A percentile compares a stretch with the other conserved stretches of the same genome.
Conservation (phyloP, 2,113 vertebrate genomes). For the Panthera leo region DNA sequence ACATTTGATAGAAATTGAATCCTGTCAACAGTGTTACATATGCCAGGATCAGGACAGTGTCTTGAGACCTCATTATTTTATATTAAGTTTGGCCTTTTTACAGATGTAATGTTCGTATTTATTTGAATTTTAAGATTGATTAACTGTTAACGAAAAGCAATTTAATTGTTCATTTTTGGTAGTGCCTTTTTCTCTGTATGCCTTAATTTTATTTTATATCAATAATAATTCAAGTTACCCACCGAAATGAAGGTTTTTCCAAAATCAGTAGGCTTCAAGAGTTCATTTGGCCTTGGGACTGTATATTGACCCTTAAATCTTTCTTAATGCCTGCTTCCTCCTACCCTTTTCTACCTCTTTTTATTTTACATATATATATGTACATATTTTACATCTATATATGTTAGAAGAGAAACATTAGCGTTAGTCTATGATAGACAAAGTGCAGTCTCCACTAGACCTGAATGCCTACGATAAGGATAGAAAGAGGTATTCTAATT, state of each 20-base stretch:
- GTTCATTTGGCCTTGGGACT: constrained; percentile 63
- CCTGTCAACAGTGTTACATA: constrained; percentile 25
- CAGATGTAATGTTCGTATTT: constrained; percentile 57
- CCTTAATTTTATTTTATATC: constrained; percentile 83
- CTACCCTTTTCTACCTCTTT: constrained; percentile 66
- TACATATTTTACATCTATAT: background rate
- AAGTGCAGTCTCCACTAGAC: constrained; percentile 16
- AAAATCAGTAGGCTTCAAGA: constrained; percentile 59
- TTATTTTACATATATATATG: background rate
- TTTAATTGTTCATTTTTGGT: constrained; percentile 69
- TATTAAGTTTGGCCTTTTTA: constrained; percentile 58
- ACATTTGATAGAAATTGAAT: constrained; percentile 53
- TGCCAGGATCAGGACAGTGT: constrained; percentile 27
- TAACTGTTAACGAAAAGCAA: constrained; percentile 59
- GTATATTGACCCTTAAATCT: constrained; percentile 17
- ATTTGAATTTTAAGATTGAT: constrained; percentile 50
- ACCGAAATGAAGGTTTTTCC: constrained; percentile 58
- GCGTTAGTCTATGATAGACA: constrained; percentile 33
- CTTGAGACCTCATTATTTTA: constrained; percentile 39
- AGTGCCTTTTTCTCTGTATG: constrained; percentile 85
- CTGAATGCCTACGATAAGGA: constrained; percentile 9
- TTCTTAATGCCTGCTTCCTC: constrained; percentile 58
- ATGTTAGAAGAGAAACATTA: constrained; percentile 40
- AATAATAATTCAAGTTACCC: constrained; percentile 63
- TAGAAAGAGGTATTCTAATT: constrained; percentile 54